Evolutionary conservation across 2,113 vertebrate species (phyloP), one percentile per base, ranked within the genome.

Genomic region (Trogon surrucura): DNA sequence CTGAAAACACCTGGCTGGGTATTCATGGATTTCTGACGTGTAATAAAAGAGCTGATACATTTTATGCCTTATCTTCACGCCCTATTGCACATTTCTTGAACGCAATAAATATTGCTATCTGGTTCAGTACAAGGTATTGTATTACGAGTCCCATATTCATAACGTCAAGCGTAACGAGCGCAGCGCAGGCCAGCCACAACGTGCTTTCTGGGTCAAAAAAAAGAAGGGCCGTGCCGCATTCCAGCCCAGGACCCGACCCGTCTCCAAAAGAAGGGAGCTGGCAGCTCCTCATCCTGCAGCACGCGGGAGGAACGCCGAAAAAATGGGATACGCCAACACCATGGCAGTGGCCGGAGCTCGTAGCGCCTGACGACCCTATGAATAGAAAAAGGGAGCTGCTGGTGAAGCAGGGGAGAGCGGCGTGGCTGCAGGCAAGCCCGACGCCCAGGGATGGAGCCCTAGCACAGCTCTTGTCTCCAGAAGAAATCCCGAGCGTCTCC

Each of bases 31-130:
- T 82, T 74, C 61, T 29, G 50, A 58, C 41, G 48, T 7, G 13
- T 4, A 71, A 45, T 53, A 25, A 69, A 89, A 89, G 6, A 86
- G 36, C 45, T 1, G 0, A 20, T 60, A 53, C 2, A 6, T 82
- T 85, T 86, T 22, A 89, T 22, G 48, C 82, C 90, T 93, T 67
- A 67, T 93, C 81, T 84, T 69, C 85, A 94, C 60, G 85, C 91
- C 84, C 95, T 95, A 71, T 62, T 97, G 95, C 94, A 97, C 96
- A 88, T 73, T 95, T 80, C 88, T 95, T 34, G 13, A 80, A 77
- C 48, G 90, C 89, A 93, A 27, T 62, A 90, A 91, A 83, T 97
- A 94, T 77, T 96, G 96, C 94, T 95, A 58, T 71, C 89, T 93
- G 13, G 34, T 80, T 96, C 62, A 75, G 70, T 62, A 86, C 72